Conservation (phyloP, 2,888 invertebrate genomes). For the Agonum fuliginosum region DNA sequence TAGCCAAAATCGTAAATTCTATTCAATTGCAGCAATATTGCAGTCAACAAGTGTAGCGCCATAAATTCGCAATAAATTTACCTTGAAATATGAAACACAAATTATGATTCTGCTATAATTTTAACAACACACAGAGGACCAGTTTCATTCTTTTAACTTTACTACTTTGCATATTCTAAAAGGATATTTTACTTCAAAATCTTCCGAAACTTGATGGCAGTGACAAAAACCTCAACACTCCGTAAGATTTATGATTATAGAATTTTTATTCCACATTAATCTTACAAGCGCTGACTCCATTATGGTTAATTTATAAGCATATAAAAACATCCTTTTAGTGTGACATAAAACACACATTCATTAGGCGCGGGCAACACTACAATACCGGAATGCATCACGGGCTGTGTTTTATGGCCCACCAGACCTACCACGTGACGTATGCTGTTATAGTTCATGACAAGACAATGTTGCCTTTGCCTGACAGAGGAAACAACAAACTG, state of each 20-base stretch:
- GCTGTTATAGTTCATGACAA: constrained; percentile 18
- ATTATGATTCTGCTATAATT: no score
- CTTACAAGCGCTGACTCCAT: constrained; percentile 26
- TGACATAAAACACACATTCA: constrained; percentile 28
- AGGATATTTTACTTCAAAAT: background rate
- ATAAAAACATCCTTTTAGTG: constrained; percentile 28
- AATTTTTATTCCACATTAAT: constrained; percentile 35
- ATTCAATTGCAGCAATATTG: no score
- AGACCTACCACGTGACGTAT: constrained; percentile 3
- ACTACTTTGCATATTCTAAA: background rate
- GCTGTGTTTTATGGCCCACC: constrained; percentile 14
- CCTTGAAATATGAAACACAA: no score
- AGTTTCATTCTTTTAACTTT: no score
- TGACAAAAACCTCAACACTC: constrained; percentile 15
- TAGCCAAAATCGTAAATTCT: no score
- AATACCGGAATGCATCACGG: constrained; percentile 23
- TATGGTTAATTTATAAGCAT: constrained; percentile 28
- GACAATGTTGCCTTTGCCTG: constrained; percentile 20
- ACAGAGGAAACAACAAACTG: no score
- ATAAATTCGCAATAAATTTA: no score
- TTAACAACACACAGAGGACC: no score
- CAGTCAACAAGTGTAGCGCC: no score
- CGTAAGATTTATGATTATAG: constrained; percentile 16
- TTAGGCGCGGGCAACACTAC: background rate
- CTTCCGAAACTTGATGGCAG: background rate